These are phyloP conservation scores for Tinamus guttatus DNA, from an alignment of 2,113 vertebrate genomes.

Conservation along the genomic window DNA sequence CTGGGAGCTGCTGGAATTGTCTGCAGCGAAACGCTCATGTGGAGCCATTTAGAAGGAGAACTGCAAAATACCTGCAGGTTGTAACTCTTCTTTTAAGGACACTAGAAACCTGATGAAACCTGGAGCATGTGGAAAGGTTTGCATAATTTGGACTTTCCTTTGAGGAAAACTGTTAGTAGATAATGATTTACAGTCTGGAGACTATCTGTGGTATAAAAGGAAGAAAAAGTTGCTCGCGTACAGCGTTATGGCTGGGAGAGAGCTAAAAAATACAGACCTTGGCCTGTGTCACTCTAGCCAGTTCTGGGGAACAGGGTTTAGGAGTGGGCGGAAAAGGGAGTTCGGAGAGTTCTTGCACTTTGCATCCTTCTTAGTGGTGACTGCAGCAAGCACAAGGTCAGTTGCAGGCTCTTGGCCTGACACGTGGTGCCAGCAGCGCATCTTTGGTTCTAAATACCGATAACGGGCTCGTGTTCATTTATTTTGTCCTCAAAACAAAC, in stretches of 20 bases:
- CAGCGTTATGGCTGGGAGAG: neutral
- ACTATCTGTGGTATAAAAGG: too few relatives aligned
- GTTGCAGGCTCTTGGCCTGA: neutral
- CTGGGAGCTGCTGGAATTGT: neutral
- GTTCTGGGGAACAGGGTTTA: accelerated
- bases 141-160: too few relatives aligned
- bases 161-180: too few relatives aligned
- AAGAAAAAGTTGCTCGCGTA: too few relatives aligned
- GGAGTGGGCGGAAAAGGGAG: neutral
- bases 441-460: neutral
- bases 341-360: neutral
- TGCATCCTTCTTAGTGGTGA: neutral
- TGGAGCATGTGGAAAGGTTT: too few relatives aligned
- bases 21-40: accelerated
- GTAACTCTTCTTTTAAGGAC: too few relatives aligned
- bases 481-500: neutral
- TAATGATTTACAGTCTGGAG: too few relatives aligned
- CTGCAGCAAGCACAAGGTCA: neutral
- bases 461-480: neutral
- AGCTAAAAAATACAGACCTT: neutral
- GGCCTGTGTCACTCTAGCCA: neutral
- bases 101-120: too few relatives aligned
- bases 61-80: neutral
- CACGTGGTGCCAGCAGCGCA: too few relatives aligned
- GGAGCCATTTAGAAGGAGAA: neutral